These are phyloP conservation scores for Eulemur macaco DNA, from an alignment of 2,113 vertebrate species.

Conservation along the genomic window DNA sequence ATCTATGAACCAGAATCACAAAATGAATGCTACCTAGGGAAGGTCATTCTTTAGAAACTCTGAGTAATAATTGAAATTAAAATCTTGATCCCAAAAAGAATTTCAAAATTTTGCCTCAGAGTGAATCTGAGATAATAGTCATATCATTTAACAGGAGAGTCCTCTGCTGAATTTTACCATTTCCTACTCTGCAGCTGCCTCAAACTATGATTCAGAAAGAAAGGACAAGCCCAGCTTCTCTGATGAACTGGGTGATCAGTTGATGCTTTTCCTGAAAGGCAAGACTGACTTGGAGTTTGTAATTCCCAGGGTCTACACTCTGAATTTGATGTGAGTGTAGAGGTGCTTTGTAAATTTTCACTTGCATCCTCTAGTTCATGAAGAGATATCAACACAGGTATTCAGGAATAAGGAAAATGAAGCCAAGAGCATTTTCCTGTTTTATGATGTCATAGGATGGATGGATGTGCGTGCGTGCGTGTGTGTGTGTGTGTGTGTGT, in stretches of 20 bases:
- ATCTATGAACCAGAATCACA: not conserved
- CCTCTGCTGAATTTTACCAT: not conserved
- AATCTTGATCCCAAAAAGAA: not conserved
- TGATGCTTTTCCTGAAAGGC: not conserved
- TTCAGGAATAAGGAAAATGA: not conserved
- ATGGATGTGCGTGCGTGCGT: not conserved
- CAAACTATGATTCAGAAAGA: not conserved
- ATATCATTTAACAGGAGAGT: not conserved
- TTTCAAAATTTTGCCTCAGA: not conserved
- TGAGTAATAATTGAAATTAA: not conserved
- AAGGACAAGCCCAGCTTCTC: not conserved
- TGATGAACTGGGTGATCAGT: not conserved
- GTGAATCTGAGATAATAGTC: not conserved
- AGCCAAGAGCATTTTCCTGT: not conserved
- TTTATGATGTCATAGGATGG: not conserved
- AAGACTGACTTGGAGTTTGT: not conserved
- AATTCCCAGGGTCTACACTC: rapidly evolving
- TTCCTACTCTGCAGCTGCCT: not conserved
- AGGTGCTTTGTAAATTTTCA: not conserved
- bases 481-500: not conserved
- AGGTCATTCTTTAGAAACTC: not conserved
- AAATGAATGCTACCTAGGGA: not conserved
- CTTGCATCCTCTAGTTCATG: not conserved
- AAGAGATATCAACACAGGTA: not conserved
- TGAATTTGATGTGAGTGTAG: not conserved